Evolutionary conservation across 2,113 vertebrate species (phyloP), one percentile per base, ranked within the genome.

Genomic region (Poeciliopsis prolifica): DNA sequence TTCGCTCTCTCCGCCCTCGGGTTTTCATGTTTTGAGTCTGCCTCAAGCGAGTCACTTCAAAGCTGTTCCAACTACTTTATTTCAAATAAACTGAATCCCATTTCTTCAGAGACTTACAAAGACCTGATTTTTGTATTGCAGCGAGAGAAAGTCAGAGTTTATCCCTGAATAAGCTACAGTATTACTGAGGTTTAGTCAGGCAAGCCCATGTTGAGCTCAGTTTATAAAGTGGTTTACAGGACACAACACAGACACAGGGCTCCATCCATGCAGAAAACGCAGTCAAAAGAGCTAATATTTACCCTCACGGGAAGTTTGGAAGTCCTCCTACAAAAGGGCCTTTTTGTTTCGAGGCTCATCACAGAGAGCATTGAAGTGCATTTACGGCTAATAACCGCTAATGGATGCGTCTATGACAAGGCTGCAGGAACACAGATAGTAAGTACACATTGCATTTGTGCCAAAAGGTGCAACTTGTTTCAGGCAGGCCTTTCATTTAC

Each of bases 111-210:
- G 28, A 17, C 75, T 79, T 63, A 86, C 82, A 89, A 87, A 89
- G 85, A 58, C 64, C 48, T 67, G 80, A 82, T 37, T 37, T 37
- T 37, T 37, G 0, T 37, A 85, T 87, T 69, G 62, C 42, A 63
- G 78, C 0, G 54, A 61, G 70, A 61, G 66, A 77, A 19, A 72
- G 68, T 68, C 24, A 15, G 35, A 82, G 83, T 65, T 37, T 61
- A 58, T 86, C 74, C 12, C 0, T 22, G 85, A 88, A 93, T 93
- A 81, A 94, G 92, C 70, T 30, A 61, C 72, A 65, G 62, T 86
- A 92, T 93, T 94, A 92, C 92, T 87, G 86, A 72, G 73, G 77
- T 58, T 83, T 87, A 85, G 67, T 87, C 70, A 83, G 65, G 75
- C 86, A 62, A 80, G 28, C 35, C n/a, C 86, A 67, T 68, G 82